Evolutionary conservation across 64 coral and sea anemone species (phyloP), one percentile per base, ranked within the genome.

Genomic region (Porites australiensis): DNA sequence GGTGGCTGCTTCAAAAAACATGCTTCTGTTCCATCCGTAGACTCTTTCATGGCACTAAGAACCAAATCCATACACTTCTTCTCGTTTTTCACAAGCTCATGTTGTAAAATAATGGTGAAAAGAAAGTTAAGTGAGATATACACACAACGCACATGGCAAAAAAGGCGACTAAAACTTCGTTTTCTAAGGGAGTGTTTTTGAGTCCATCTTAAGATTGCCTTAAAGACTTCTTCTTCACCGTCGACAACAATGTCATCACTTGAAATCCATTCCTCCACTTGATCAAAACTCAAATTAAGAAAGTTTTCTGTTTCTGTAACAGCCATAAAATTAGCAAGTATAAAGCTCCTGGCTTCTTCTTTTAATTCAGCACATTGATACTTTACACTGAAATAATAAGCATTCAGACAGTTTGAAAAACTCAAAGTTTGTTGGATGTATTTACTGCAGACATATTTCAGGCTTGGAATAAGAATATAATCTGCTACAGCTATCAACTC

Each of bases 211-310:
- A 88, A 58, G 54, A 88, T 74, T 2, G 85, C 44, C 10, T 71
- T 69, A 3, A 88, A n/a, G 4, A 74, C 85, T 46, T 88, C 85
- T 13, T 27, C 72, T 49, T 88, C 85, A 19, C 58, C 66, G 0
- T 71, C 51, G 12, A 88, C 18, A 23, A 88, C 85, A 3, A 88
- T 48, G 23, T 88, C 70, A 74, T 88, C 85, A 58, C 63, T 87
- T 67, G 66, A 43, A 11, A 87, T 9, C n/a, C 69, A 57, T 23
- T 87, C 66, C 72, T 72, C 43, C 15, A 87, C 20, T 47, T 87
- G 67, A 18, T 8, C 1, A 20, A 74, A 18, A 2, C 64, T 22
- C 44, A 87, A 87, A 19, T 87, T 69, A 0, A 58, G 68, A 21
- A 87, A 87, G 19, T 87, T 66, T 8, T 15, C 2, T 1, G 85